Base-by-base conservation (phyloP, 2,113 vertebrate genomes). In the Hymenochirus boettgeri region DNA sequence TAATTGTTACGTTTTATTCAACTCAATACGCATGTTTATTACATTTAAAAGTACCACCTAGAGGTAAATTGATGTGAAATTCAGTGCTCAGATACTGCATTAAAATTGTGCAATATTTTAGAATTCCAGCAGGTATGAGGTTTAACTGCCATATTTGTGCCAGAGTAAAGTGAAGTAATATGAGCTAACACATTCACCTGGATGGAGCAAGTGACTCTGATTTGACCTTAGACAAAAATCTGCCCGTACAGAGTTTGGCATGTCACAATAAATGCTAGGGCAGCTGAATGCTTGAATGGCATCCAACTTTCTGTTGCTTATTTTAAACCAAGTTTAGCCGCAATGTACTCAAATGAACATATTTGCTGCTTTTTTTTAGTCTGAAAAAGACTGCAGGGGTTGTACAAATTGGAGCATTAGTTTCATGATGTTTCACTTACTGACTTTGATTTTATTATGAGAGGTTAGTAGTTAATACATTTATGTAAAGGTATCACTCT, bases 281-380 rank as follows among this genome's bases (percentile, higher is more conserved):
- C 51, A 69, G 56, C 39, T 37, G 52, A 69, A 69, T 52, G 48
- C 18, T 69, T 60, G 47, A 69, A 23, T 7, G 12, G 3, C 55
- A 19, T 53, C 65, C 65, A 69, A 69, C 18, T 69, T 69, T 69
- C 65, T 60, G 65, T 52, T 69, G 65, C 65, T 69, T 69, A 69
- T 69, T 69, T 69, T 60, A 57, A 60, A 69, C 45, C 33, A 45
- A 27, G 65, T 53, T 45, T 53, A 69, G 65, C 65, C 57, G 31
- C 65, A 60, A 60, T 60, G 53, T 45, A 35, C 56, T 60, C 35
- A 25, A 60, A 45, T 42, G 22, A 59, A 56, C 55, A 26, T 51
- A 31, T 37, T 17, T 57, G 33, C 52, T 48, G 21, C 60, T 69
- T 60, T 53, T 57, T 59, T 37, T 59, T 31, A 13, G 65, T 60